Percentiles rank a stretch among this genome's conserved stretches.
Conservation (phyloP, 1,140 invertebrate species). For the Spodoptera litura region DNA sequence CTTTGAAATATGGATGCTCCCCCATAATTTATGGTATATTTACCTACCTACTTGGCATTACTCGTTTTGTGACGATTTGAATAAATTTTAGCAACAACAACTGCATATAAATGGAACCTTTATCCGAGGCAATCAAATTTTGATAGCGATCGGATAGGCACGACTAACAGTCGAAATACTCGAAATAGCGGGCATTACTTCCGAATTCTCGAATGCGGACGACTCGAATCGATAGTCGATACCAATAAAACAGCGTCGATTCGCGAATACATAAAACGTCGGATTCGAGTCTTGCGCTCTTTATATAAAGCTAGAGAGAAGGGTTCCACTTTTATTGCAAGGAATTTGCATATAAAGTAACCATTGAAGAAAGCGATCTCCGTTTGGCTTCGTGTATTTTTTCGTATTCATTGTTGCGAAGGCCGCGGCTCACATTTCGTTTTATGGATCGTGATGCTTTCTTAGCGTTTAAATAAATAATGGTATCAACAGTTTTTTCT, state of each 20-base stretch:
- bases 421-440: slow-evolving; percentile 71
- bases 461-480: slow-evolving; percentile 81
- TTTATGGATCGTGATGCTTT: slow-evolving; percentile 81
- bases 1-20: slow-evolving; percentile 44
- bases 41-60: slow-evolving; percentile 42
- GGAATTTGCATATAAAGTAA: slow-evolving; percentile 86
- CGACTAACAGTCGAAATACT: slow-evolving; percentile 66
- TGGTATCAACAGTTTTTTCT: slow-evolving; percentile 77
- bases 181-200: slow-evolving; percentile 74
- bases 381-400: slow-evolving; percentile 73
- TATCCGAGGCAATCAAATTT: slow-evolving; percentile 71
- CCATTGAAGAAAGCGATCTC: slow-evolving; percentile 85
- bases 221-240: slow-evolving; percentile 80
- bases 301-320: slow-evolving; percentile 81
- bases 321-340: slow-evolving; percentile 84
- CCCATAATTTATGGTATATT: slow-evolving; percentile 46
- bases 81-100: slow-evolving; percentile 54
- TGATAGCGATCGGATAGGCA: slow-evolving; percentile 74
- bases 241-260: slow-evolving; percentile 82
- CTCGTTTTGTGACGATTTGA: slow-evolving; percentile 38
- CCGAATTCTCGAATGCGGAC: slow-evolving; percentile 69
- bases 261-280: slow-evolving; percentile 84
- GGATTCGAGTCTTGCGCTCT: slow-evolving; percentile 81
- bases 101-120: slow-evolving; percentile 66
- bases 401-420: slow-evolving; percentile 84